Evolutionary conservation across 2,888 invertebrate species (phyloP).

Genomic region (Coelogynopora nodosa): DNA sequence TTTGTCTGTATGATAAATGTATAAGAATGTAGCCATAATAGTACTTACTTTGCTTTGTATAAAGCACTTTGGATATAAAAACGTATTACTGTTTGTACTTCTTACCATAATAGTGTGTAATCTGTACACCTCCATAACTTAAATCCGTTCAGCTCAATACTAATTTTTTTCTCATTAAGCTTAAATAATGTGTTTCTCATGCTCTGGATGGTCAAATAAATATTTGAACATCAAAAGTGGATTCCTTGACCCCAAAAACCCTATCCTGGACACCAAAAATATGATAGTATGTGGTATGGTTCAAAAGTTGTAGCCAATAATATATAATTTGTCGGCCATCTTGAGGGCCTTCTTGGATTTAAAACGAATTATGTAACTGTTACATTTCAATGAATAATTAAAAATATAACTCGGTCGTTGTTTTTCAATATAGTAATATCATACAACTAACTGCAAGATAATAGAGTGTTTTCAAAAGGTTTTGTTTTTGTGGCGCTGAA

Average conservation of each 20-base stretch:
- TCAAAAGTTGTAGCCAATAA: constrained; percentile 13
- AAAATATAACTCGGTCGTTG: no score
- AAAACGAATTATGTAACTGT: no score
- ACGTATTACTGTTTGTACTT: background rate
- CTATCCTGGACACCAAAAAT: background rate
- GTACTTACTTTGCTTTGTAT: no score
- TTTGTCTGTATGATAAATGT: no score
- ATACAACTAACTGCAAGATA: no score
- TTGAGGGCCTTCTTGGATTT: constrained; percentile 8
- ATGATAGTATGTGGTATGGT: constrained; percentile 10
- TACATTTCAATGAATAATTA: no score
- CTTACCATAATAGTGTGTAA: background rate
- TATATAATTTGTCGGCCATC: background rate
- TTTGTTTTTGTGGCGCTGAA: no score
- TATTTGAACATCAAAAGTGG: background rate
- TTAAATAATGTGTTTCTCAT: background rate
- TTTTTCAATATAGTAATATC: no score
- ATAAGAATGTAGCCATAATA: no score
- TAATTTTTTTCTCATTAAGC: background rate
- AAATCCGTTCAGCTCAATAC: background rate
- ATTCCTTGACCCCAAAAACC: constrained; percentile 6
- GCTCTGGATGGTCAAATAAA: constrained; percentile 1
- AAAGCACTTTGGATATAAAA: no score
- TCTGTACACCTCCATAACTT: background rate
- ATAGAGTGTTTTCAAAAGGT: no score